These are phyloP conservation scores for Alligator mississippiensis DNA, from an alignment of 2,113 vertebrate genomes.

Conservation along the genomic window DNA sequence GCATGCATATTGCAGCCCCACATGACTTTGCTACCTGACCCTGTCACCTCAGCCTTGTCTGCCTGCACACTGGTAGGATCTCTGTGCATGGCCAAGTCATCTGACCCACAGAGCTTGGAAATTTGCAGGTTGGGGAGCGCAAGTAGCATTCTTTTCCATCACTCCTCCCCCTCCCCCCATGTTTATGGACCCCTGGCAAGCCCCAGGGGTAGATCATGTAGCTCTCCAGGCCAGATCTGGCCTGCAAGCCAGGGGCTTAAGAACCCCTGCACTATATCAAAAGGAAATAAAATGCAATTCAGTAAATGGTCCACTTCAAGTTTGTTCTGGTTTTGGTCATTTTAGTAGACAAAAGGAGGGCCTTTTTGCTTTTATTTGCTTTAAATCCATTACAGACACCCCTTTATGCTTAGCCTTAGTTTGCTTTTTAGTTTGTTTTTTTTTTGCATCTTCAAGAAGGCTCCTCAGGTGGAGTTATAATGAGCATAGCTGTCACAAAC, in stretches of 20 bases:
- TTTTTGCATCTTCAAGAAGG: constrained; percentile 50
- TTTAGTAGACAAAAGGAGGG: constrained; percentile 45
- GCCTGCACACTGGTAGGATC: too few species aligned
- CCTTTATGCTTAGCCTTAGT: constrained; percentile 46
- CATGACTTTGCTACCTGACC: too few species aligned
- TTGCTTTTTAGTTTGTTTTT: constrained; percentile 14
- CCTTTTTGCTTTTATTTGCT: constrained; percentile 59
- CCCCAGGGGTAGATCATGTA: too few species aligned
- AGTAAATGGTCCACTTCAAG: constrained; percentile 66
- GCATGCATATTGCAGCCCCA: too few species aligned
- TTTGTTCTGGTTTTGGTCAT: constrained; percentile 17
- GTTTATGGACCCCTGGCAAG: too few species aligned
- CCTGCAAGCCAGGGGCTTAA: constrained; percentile 27
- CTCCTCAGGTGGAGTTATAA: constrained; percentile 63
- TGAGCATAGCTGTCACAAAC: constrained; percentile 46
- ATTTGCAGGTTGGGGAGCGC: too few species aligned
- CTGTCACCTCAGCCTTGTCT: too few species aligned
- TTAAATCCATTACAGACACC: constrained; percentile 51
- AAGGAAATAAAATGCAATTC: constrained; percentile 64
- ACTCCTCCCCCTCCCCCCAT: too few species aligned
- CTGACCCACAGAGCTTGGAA: too few species aligned
- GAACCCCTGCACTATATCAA: constrained; percentile 40
- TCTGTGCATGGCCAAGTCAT: too few species aligned
- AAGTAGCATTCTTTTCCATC: too few species aligned
- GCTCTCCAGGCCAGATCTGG: constrained; percentile 1